Base-by-base conservation (phyloP, 2,888 invertebrate species). In the Heliconius hortense region DNA sequence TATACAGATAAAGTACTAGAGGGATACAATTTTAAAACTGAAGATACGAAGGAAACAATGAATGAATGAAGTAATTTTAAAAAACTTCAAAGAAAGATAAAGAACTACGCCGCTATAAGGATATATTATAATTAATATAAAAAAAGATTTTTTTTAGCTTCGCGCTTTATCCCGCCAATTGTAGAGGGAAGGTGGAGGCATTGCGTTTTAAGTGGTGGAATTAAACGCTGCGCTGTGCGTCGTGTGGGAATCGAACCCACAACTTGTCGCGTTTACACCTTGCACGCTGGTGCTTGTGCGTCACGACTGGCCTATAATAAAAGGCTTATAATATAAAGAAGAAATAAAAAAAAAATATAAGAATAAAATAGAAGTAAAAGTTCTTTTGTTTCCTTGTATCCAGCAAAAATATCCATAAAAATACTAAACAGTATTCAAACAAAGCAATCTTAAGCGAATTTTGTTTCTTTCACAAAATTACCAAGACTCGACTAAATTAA, bases 401-500 rank as follows among this genome's bases (percentile, higher is more conserved):
- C 62, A 73, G 73, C 60, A 31, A 39, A 64, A 64, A 64, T 39
- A 64, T 48, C 15, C 21, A 31, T 60, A 78, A 76, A 77, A 71
- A 60, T 43, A 60, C 35, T 39, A 71, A 43, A 71, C 8, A 71
- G 43, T 71, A 60, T 60, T 43, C 18, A 39, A 43, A 59, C 56
- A 24, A 70, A 56, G 35, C 68, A 77, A 93, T 93, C 94, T 94
- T 94, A 93, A 91, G 92, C 86, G 80, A 88, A 94, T 93, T 93
- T 94, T 94, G 94, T 89, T 83, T 82, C 74, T 13, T 64, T 26
- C 86, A 90, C 94, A 94, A 94, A 93, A 94, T 91, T 89, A 91
- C 93, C 85, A 94, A 94, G 94, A 93, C 89, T 87, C 85, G 26
- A 64, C 69, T 59, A 67, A 56, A 35, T 66, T 39, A 56, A n/a